phyloP scores from a whole-genome alignment of 2,113 vertebrate species.

The Eptesicus fuscus region DNA sequence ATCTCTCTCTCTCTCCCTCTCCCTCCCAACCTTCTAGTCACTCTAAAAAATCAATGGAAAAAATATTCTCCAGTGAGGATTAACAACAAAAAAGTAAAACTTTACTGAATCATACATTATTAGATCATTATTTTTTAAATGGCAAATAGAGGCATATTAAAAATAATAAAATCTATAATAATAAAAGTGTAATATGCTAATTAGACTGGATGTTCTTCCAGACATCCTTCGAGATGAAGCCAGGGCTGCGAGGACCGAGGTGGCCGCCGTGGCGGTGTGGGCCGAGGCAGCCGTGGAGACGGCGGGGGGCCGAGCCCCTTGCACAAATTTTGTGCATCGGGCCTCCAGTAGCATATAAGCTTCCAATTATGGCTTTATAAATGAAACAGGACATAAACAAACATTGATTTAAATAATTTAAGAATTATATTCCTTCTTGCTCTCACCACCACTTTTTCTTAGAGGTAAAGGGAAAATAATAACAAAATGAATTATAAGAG shows the following conservation, averaged over 20 bases:
- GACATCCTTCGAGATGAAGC: too few species aligned
- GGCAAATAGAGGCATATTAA: not conserved
- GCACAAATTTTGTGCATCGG: too few species aligned
- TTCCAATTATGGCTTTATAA: not conserved
- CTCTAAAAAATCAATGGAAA: too few species aligned
- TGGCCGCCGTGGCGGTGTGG: too few species aligned
- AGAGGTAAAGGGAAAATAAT: not conserved
- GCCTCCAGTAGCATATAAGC: not conserved
- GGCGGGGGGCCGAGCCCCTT: too few species aligned
- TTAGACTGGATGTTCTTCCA: too few species aligned
- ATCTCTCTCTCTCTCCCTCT: too few species aligned
- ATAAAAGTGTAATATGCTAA: too few species aligned
- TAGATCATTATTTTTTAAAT: not conserved
- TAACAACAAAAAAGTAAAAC: not conserved
- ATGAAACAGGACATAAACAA: not conserved
- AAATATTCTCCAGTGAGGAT: too few species aligned
- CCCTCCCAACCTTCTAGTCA: too few species aligned
- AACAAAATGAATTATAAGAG: not conserved
- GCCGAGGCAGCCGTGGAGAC: too few species aligned
- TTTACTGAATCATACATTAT: not conserved
- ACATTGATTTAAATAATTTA: not conserved
- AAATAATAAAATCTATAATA: not conserved
- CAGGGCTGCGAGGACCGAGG: too few species aligned
- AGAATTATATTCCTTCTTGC: not conserved
- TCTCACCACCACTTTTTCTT: not conserved